Percentiles rank a stretch among this genome's conserved stretches.
Conservation (phyloP, 2,113 vertebrate species). For the Callocephalon fimbriatum region DNA sequence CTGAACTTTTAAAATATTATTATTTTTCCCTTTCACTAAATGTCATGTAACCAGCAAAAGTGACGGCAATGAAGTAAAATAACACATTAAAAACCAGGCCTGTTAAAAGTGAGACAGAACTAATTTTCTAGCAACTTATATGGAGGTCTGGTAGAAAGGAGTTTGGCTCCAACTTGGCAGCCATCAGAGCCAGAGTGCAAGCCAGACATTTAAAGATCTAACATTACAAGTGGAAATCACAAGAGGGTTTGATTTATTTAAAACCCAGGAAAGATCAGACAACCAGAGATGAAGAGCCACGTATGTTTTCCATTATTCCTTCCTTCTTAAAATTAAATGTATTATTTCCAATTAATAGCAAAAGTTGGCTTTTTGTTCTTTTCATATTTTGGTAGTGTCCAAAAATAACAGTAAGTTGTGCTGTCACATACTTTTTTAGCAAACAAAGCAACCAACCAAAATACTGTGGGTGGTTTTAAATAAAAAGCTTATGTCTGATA, state of each 20-base stretch:
- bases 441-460: conserved; percentile 35
- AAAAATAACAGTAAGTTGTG: conserved; percentile 64
- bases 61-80: not conserved
- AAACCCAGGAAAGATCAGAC: conserved; percentile 62
- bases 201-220: conserved; percentile 60
- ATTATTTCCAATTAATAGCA: conserved; percentile 70
- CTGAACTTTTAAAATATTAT: not conserved
- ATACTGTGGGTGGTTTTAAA: not conserved
- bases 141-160: not conserved
- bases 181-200: conserved; percentile 26
- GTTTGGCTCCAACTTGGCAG: conserved; percentile 45
- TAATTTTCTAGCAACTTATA: not conserved
- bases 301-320: conserved; percentile 68
- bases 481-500: not conserved
- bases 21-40: conserved; percentile 2
- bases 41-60: not conserved
- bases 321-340: conserved; percentile 64
- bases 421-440: conserved; percentile 40
- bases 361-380: conserved; percentile 61
- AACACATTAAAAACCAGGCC: not conserved
- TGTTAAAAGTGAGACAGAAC: not conserved
- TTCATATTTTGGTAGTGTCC: conserved; percentile 36
- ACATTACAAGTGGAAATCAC: conserved; percentile 63
- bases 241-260: conserved; percentile 71
- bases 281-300: conserved; percentile 43